phyloP scores from a whole-genome alignment of 2,888 invertebrate genomes.

The Busseola fusca region DNA sequence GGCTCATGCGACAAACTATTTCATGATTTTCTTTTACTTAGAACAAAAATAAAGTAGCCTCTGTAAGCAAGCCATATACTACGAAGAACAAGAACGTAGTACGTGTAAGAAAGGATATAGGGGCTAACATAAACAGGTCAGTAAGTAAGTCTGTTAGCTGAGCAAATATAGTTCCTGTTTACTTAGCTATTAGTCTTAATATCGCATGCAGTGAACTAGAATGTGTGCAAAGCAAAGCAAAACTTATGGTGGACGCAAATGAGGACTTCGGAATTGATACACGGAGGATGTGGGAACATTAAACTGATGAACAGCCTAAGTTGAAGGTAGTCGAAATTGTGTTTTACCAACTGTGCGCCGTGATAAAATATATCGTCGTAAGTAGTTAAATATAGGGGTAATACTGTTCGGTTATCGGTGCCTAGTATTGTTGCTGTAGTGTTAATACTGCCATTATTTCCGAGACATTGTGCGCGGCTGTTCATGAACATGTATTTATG shows the following conservation, averaged over 20 bases:
- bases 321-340: conserved; percentile 46
- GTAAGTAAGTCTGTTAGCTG: conserved; percentile 68
- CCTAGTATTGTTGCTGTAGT: conserved; percentile 37
- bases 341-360: conserved; percentile 45
- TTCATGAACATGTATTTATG: conserved; percentile 35
- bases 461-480: conserved; percentile 36
- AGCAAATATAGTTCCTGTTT: conserved; percentile 78
- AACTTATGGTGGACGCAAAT: conserved; percentile 84
- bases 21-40: conserved; percentile 62
- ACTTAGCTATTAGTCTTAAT: conserved; percentile 78
- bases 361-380: conserved; percentile 31
- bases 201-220: conserved; percentile 72
- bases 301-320: conserved; percentile 57
- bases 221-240: conserved; percentile 75
- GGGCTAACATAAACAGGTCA: conserved; percentile 81
- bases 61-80: conserved; percentile 60
- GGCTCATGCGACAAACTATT: conserved; percentile 55
- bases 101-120: conserved; percentile 73
- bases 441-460: conserved; percentile 35
- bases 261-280: conserved; percentile 74
- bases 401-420: conserved; percentile 40
- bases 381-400: conserved; percentile 39
- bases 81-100: conserved; percentile 73
- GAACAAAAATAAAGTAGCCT: conserved; percentile 57
- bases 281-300: conserved; percentile 57